phyloP scores from a whole-genome alignment of 2,113 vertebrate genomes.

The Lutjanus erythropterus region DNA sequence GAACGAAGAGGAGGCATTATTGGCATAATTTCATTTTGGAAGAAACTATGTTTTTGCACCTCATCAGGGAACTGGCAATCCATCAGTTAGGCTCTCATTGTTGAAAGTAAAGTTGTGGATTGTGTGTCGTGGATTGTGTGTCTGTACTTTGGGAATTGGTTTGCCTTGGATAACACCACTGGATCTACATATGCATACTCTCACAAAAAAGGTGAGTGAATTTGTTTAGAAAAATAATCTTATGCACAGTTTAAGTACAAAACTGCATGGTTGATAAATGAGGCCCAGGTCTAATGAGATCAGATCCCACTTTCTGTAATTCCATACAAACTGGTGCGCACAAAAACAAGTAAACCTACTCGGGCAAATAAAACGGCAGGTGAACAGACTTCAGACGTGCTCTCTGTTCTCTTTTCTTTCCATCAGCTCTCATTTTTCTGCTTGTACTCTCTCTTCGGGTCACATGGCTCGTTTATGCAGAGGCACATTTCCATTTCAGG shows the following conservation, averaged over 20 bases:
- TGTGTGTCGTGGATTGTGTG: background rate
- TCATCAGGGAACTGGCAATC: background rate
- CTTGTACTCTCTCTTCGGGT: conserved; percentile 11
- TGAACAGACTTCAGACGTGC: background rate
- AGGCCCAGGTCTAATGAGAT: conserved; percentile 1
- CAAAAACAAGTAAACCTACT: background rate
- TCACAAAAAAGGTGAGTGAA: background rate
- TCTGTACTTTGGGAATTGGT: background rate
- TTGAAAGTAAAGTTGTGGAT: background rate
- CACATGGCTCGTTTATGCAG: conserved; percentile 5
- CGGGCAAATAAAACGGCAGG: background rate
- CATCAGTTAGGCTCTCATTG: background rate
- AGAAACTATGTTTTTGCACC: background rate
- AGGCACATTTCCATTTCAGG: conserved; percentile 29
- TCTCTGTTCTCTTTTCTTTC: background rate
- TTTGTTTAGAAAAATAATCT: background rate
- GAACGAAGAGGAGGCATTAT: background rate
- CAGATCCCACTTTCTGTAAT: background rate
- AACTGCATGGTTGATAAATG: background rate
- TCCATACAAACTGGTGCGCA: background rate
- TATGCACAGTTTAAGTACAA: background rate
- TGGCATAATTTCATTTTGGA: background rate
- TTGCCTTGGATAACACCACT: no score
- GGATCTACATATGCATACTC: background rate
- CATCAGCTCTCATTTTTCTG: conserved; percentile 24